Conservation (phyloP, 1,140 invertebrate species). For the Ylistrum balloti region DNA sequence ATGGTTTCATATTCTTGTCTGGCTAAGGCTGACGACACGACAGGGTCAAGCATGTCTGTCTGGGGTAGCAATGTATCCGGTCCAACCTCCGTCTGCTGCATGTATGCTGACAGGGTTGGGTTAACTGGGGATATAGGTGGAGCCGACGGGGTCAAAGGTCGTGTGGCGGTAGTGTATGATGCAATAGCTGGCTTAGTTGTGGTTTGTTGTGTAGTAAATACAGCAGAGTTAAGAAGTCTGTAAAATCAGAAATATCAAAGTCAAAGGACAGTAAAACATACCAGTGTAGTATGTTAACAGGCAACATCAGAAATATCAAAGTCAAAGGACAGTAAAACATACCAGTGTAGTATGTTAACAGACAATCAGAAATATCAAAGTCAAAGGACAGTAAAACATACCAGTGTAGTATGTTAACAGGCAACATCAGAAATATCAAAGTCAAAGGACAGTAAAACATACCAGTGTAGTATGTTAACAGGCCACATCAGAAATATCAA, state of each 20-base stretch:
- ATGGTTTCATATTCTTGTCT: constrained; percentile 25
- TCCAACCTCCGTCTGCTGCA: background rate
- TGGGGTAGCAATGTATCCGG: background rate
- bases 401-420: no score
- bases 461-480: no score
- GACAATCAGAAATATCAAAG: no score
- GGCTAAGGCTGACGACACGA: background rate
- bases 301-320: no score
- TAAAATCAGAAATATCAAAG: background rate
- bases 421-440: no score
- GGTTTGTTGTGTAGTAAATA: constrained; percentile 16
- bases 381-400: no score
- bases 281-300: no score
- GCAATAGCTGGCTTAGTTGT: constrained; percentile 24
- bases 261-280: no score
- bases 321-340: no score
- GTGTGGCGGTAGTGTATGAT: constrained; percentile 8
- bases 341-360: no score
- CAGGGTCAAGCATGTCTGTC: background rate
- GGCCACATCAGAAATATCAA: no score
- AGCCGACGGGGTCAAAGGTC: constrained; percentile 10
- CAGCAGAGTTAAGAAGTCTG: background rate
- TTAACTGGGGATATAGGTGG: background rate
- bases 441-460: no score
- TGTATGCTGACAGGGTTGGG: background rate